A percentile compares a stretch with the other conserved stretches of the same genome.
These are phyloP conservation scores for Chloroceryle amazona DNA, from an alignment of 2,797 vertebrate species.

Conservation along the genomic window DNA sequence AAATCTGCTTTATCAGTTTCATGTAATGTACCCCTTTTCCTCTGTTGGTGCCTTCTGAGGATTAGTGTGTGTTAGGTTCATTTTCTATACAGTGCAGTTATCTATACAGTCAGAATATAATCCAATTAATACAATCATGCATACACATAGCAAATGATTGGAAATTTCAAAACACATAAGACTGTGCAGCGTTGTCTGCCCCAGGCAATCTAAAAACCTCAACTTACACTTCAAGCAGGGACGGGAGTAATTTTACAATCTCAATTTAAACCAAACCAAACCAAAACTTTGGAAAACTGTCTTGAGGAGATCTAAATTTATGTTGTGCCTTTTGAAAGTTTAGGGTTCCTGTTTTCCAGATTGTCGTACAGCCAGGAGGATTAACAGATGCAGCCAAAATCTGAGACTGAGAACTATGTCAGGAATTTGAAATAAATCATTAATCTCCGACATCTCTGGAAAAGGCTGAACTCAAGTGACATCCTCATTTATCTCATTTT, in stretches of 20 bases:
- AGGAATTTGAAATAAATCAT: conserved; percentile 60
- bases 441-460: conserved; percentile 27
- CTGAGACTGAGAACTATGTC: conserved; percentile 51
- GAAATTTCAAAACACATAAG: not conserved
- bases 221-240: not conserved
- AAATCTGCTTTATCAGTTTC: not conserved
- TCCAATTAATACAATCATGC: conserved; percentile 26
- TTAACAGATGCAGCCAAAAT: conserved; percentile 33
- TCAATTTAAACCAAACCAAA: not conserved
- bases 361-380: not conserved
- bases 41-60: not conserved
- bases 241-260: conserved; percentile 11
- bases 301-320: not conserved
- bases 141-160: not conserved
- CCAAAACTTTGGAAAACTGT: not conserved
- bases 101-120: not conserved
- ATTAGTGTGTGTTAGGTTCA: not conserved
- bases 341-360: not conserved
- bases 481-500: conserved; percentile 50
- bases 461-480: conserved; percentile 21
- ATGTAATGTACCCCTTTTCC: not conserved
- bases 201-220: not conserved
- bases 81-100: not conserved
- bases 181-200: not conserved
- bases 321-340: conserved; percentile 3